Percentiles rank a stretch among this genome's conserved stretches.
Evolutionary conservation across 2,888 invertebrate species (phyloP).

Genomic region (Caenorhabditis panamensis): DNA sequence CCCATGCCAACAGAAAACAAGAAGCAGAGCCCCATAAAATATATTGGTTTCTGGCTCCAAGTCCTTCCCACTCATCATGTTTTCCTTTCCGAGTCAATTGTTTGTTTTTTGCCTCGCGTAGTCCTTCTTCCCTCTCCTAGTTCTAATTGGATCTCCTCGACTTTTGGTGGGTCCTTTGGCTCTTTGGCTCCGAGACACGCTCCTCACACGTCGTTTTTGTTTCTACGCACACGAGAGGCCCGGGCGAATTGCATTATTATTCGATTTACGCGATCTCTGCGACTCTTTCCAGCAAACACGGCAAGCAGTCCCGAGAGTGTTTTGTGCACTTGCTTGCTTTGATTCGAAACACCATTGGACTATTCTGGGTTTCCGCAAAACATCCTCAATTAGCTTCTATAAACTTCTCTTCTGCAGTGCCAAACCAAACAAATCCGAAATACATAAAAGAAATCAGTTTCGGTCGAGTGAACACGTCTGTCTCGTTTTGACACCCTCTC

Average conservation of each 20-base stretch:
- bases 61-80: slow-evolving; percentile 6
- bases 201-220: slow-evolving; percentile 38
- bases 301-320: background rate
- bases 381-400: background rate
- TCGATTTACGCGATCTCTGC: slow-evolving; percentile 46
- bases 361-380: too few relatives aligned
- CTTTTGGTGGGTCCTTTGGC: slow-evolving; percentile 31
- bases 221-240: slow-evolving; percentile 39
- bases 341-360: too few relatives aligned
- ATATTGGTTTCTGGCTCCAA: slow-evolving; percentile 18
- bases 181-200: slow-evolving; percentile 8
- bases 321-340: slow-evolving; percentile 3
- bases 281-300: background rate
- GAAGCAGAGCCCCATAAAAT: slow-evolving; percentile 11
- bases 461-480: slow-evolving; percentile 39
- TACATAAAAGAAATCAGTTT: slow-evolving; percentile 57
- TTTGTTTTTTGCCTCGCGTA: slow-evolving; percentile 23
- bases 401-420: background rate
- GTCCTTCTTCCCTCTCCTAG: slow-evolving; percentile 8
- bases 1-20: slow-evolving; percentile 31
- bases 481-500: slow-evolving; percentile 9
- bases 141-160: slow-evolving; percentile 41
- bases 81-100: background rate
- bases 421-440: background rate
- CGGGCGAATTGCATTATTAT: slow-evolving; percentile 52